Base-by-base conservation (phyloP, 2,888 invertebrate genomes). In the Drosophila imparisetae region DNA sequence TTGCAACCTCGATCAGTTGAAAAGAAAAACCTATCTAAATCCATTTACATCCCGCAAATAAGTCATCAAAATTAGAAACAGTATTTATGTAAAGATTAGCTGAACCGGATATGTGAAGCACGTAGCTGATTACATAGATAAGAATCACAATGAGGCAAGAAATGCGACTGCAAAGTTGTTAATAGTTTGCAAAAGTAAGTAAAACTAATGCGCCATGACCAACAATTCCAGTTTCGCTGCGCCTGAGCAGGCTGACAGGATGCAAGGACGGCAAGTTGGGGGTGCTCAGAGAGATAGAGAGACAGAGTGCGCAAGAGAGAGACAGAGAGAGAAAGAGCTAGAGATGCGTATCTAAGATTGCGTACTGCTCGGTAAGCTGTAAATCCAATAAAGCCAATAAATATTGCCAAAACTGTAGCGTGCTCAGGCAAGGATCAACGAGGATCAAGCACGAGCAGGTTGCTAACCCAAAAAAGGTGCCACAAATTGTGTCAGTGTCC, bases 381-480 rank as follows among this genome's bases (percentile, higher is more conserved):
- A 91, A 91, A 91, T 91, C 91, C 90, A 91, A 91, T 91, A 91
- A 91, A 90, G 70, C 83, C 74, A 86, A 91, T 90, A 91, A 91
- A 91, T 89, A 91, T 92, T 91, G 89, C 83, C 91, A 86, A 70
- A 91, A 81, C 89, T 89, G 86, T 81, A 81, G 78, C 78, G 66
- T 75, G 75, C 75, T 83, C 81, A 87, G 75, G 48, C 66, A 53
- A 69, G 81, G 90, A 89, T 88, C 81, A 45, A 83, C 67, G 38
- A 62, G 72, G 72, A 76, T 78, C 80, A 79, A 71, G 48, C 30
- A 34, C 38, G 45, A 66, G 50, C 83, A 80, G 72, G 75, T 69
- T 66, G 62, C 29, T 50, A 61, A 8, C 63, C 30, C 36, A 21
- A 62, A 61, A 64, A 72, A 82, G 78, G 86, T 86, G 82, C 80